Base-by-base conservation (phyloP, 2,113 vertebrate genomes). In the Callipepla squamata region DNA sequence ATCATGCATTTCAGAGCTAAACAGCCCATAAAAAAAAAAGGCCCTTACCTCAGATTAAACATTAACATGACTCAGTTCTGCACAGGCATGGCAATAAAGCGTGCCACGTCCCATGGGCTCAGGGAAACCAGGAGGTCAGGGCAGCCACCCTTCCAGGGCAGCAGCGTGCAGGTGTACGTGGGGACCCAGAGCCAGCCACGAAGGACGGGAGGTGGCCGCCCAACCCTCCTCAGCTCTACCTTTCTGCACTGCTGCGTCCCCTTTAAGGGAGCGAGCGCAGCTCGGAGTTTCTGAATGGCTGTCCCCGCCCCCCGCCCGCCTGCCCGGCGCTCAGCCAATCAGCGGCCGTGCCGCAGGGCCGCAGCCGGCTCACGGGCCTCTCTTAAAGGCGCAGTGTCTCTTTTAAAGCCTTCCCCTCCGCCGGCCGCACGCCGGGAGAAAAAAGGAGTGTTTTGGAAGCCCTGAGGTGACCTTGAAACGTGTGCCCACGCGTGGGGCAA, bases 251-350 rank as follows among this genome's bases (percentile, higher is more conserved):
- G 17, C 14, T 2, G 12, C 13, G 66, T 4, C 30, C 23, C 58
- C 84, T 96, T 96, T 96, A 96, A 94, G 45, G 6, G 18, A 48
- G 45, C 11, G 2, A 4, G 78, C 0, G 40, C 36, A 1, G 30
- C 83, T 59, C 55, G 4, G n/a, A 19, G 26, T 95, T 90, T 81
- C 1, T 92, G 83, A 96, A 96, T 96, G 95, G 94, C 58, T 63
- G 89, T 1, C 40, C 53, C 83, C 80, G 69, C 92, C 90, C 83
- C 62, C 25, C 6, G 3, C 38, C 55, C 80, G 65, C 59, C 53
- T 32, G 13, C 86, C 42, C 32, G 30, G 20, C 30, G 15, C 14
- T 61, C 51, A 59, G 4, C 95, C 93, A 96, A 96, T 95, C 93
- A 95, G 78, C 44, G 70, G 3, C 19, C 51, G 34, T 0, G 23